Evolutionary conservation across 2,888 invertebrate species (phyloP), one percentile per base, ranked within the genome.

Genomic region (Sturmia bella): DNA sequence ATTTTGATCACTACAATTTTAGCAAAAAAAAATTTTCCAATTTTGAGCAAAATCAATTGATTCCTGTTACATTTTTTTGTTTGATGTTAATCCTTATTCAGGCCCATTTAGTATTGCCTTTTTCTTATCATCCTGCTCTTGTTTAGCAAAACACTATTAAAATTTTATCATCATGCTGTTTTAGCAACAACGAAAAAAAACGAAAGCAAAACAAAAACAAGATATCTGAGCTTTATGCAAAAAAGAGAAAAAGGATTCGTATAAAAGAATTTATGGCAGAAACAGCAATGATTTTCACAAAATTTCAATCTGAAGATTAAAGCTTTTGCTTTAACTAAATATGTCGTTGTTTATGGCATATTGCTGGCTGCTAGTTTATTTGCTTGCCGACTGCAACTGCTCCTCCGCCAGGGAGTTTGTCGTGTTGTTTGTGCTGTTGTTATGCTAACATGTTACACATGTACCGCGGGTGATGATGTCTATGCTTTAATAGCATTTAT

Each of bases 401-500:
- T 56, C 45, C 32, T 12, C 6, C 27, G 59, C 12, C 48, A n/a
- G n/a, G 69, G n/a, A 48, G 24, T 57, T 37, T 12, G 9, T 45
- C 37, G 39, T 56, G 68, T 41, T 50, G 32, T 54, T 54, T 70
- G 39, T 50, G 13, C 11, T 57, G 56, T 70, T 56, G 50, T 74
- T 72, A 17, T 75, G 70, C 70, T 80, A 69, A 74, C 74, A 78
- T 74, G 66, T 70, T 78, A 78, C 73, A 75, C 73, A 77, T 78
- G 78, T 78, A 80, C 83, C 81, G 74, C 83, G 81, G 84, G 84
- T 82, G 84, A 83, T 80, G 84, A 83, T 84, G 80, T 81, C 83
- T 83, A 83, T 84, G 81, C 76, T 81, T 84, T 85, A 85, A 84
- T 85, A 81, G 85, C 84, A 74, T 84, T 84, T 83, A 85, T 85